Conservation (phyloP, 2,113 vertebrate species). For the Corapipo altera region DNA sequence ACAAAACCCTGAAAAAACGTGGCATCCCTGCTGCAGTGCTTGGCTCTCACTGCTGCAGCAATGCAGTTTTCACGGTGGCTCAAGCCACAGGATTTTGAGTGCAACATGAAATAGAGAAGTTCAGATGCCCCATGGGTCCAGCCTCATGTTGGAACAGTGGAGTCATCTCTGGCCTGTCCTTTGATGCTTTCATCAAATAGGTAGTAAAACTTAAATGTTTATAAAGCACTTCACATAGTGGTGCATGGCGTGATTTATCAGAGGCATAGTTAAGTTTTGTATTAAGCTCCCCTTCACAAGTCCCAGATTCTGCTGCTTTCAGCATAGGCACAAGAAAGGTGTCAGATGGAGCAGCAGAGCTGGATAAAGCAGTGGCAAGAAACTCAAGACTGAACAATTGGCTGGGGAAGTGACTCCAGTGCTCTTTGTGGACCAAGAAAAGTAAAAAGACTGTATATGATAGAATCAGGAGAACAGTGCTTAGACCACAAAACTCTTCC, state of each 20-base stretch:
- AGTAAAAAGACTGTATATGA: not conserved
- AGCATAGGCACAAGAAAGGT: too few relatives aligned
- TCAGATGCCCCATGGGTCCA: not conserved
- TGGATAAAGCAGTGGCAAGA: not conserved
- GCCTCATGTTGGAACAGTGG: not conserved
- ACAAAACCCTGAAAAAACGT: rapidly evolving
- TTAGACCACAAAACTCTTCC: not conserved
- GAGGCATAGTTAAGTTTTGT: not conserved
- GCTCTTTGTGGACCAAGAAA: not conserved
- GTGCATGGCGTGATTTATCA: not conserved
- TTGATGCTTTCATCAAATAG: not conserved
- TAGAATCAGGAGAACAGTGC: not conserved
- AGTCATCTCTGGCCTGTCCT: not conserved
- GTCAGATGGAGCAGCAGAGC: not conserved
- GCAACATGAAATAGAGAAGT: not conserved
- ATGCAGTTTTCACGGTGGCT: not conserved
- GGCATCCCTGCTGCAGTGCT: not conserved
- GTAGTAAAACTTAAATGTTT: not conserved
- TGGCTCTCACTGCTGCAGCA: not conserved
- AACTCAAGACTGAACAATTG: not conserved
- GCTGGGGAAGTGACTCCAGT: not conserved
- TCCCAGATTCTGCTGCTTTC: too few relatives aligned
- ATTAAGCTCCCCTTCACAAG: not conserved
- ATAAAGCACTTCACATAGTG: not conserved
- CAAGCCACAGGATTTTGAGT: not conserved